Base-by-base conservation (phyloP, 2,797 vertebrate genomes). In the Agapornis canus region DNA sequence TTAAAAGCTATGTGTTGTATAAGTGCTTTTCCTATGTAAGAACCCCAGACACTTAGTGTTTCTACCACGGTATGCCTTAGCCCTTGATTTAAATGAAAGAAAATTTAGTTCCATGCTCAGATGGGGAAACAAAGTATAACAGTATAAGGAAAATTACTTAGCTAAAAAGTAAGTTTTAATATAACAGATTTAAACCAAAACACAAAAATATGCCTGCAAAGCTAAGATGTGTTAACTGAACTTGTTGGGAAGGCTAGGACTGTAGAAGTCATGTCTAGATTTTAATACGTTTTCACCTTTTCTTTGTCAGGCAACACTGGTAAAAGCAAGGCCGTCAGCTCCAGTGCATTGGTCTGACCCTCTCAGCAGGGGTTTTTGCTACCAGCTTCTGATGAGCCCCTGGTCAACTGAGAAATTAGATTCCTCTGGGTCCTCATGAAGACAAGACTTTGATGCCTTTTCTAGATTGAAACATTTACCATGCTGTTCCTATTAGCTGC, bases 1-100 rank as follows among this genome's bases (percentile, higher is more conserved):
- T 93, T 76, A 79, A 88, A 91, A 92, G 80, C 54, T 89, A 22
- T 15, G 29, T 77, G 51, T 56, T 80, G 64, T 18, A 35, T 29
- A 85, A 92, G 65, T 17, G 29, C 6, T 70, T 85, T 18, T 77
- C 23, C 64, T 66, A 60, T 9, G 15, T 42, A 85, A 82, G 82
- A 89, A 42, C 0, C 6, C 10, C 56, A 92, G 75, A 54, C 8
- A 26, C 51, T 70, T 42, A 29, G 21, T 79, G 22, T 68, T 92
- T 66, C 71, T 73, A 86, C 11, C 32, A 60, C 39, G 68, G 35
- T 40, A 48, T 9, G 9, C 59, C 66, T 90, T 70, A 79, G 23
- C 25, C 18, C 48, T 56, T 19, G 51, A 77, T 19, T 56, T 57
- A 76, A 82, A 78, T 39, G 9, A 63, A 78, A 73, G n/a, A 70